phyloP scores from a whole-genome alignment of 2,113 vertebrate species.

The Hyaena hyaena region DNA sequence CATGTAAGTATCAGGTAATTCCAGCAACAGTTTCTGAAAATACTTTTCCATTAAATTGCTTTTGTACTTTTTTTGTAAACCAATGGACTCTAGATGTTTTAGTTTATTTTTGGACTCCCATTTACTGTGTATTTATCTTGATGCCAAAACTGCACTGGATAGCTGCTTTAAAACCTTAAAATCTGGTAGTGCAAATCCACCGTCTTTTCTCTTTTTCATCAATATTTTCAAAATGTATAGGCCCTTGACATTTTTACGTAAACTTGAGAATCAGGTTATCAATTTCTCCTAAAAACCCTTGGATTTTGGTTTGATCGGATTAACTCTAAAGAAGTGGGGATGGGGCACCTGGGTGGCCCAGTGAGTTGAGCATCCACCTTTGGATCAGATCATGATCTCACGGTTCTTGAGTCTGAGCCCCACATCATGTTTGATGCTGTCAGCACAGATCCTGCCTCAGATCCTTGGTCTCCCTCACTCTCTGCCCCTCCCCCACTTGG shows the following conservation, averaged over 20 bases:
- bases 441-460: no score
- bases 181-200: background rate
- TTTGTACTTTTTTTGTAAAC: background rate
- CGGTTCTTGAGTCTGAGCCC: no score
- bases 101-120: background rate
- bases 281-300: background rate
- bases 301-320: background rate
- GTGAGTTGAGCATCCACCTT: no score
- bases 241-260: background rate
- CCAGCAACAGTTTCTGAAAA: background rate
- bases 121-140: background rate
- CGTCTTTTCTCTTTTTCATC: background rate
- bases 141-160: background rate
- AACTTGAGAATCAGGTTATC: background rate
- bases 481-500: no score
- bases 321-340: background rate
- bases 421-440: no score
- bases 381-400: no score
- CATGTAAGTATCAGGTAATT: background rate
- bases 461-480: no score
- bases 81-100: background rate
- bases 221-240: background rate
- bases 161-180: slow-evolving; percentile 9
- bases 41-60: background rate
- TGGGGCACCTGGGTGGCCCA: no score